Conservation (phyloP, 1,140 invertebrate species). For the Caenorhabditis briggsae region DNA sequence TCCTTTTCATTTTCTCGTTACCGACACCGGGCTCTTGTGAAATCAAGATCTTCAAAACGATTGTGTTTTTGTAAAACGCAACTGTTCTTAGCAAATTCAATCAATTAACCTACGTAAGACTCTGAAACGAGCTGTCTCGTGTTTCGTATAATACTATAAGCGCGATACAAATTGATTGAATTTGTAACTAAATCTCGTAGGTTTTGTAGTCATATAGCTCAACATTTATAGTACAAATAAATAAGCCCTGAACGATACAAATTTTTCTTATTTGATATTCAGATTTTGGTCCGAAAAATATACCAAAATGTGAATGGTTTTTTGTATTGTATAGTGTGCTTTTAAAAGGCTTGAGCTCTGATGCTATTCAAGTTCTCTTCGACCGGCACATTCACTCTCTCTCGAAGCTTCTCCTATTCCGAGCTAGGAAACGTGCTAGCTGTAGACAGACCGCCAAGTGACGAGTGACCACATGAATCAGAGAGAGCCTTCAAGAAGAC, state of each 20-base stretch:
- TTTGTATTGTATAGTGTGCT: constrained; percentile 16
- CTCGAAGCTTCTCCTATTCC: neutral
- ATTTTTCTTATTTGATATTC: neutral
- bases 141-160: neutral
- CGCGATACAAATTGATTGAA: neutral
- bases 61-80: constrained; percentile 19
- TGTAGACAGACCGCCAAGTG: constrained; percentile 42
- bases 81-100: too few relatives aligned
- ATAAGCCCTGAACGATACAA: neutral
- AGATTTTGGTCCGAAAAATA: neutral
- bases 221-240: neutral
- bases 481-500: constrained; percentile 28
- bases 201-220: neutral
- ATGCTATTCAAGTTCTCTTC: constrained; percentile 19
- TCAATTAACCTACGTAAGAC: too few relatives aligned
- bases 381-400: constrained; percentile 15
- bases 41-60: constrained; percentile 22
- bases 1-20: constrained; percentile 32
- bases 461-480: constrained; percentile 55
- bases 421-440: constrained; percentile 46
- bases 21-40: constrained; percentile 27
- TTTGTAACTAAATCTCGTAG: neutral
- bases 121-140: neutral
- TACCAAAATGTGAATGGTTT: constrained; percentile 43
- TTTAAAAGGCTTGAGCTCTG: constrained; percentile 43